Base-by-base conservation (phyloP, 2,113 vertebrate genomes). In the Indicator indicator region DNA sequence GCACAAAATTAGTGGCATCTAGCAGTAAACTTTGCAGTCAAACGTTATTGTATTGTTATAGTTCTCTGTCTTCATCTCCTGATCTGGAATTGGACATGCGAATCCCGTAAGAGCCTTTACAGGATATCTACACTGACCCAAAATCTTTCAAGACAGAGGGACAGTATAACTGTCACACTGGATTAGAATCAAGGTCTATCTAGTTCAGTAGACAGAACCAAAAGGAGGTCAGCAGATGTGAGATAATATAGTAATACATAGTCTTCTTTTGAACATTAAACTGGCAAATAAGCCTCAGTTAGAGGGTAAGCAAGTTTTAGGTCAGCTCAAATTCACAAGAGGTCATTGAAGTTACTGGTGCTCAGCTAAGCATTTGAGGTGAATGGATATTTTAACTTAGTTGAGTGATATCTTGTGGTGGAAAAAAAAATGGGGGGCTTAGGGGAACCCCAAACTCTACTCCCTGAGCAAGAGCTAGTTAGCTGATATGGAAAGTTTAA, bases 171-270 rank as follows among this genome's bases (percentile, higher is more conserved):
- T 83, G 89, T 71, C 87, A 79, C 58, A 52, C 0, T 88, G 75
- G 46, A 83, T 96, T 91, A 85, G 46, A 74, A 28, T 80, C 52
- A 79, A 76, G 42, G 24, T 70, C 77, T 90, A 8, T 82, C 36
- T 50, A 52, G 74, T 79, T 90, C 67, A 87, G 33, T 63, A 78
- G 56, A 78, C 68, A 92, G 50, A 92, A 94, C 21, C 9, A 87
- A 91, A 95, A 95, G 46, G 75, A 96, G 81, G 78, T 89, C 81
- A 92, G 58, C 38, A 94, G 75, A 86, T 91, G 85, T 83, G 65
- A 63, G 42, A 68, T 56, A 60, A 63, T 55, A 62, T 7, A 82
- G 24, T 21, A 4, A 2, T 46, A 42, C 18, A 30, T 56, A 78
- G 9, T 11, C 42, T 86, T 20, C 12, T 83, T 89, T 86, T 71